Percentiles rank a stretch among this genome's conserved stretches.
Evolutionary conservation across 2,797 vertebrate species (phyloP).

Genomic region (Borostomias antarcticus): DNA sequence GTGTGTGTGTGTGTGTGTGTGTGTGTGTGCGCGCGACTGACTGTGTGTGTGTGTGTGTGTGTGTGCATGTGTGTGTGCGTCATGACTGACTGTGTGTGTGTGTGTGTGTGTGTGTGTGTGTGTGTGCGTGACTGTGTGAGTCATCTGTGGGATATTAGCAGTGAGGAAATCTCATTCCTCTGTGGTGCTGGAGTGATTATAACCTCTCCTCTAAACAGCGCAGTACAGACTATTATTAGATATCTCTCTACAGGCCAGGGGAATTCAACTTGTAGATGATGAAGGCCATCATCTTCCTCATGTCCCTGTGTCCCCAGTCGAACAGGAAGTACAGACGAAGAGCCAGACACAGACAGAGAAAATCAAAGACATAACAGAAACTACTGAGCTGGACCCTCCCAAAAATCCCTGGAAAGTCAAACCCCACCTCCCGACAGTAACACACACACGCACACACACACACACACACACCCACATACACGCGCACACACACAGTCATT

Average conservation of each 20-base stretch:
- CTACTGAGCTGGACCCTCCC: too few relatives aligned
- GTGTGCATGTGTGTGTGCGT: slow-evolving; percentile 23
- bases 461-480: not conserved
- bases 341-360: too few relatives aligned
- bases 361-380: too few relatives aligned
- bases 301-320: too few relatives aligned
- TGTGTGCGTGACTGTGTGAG: not conserved
- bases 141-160: not conserved
- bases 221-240: too few relatives aligned
- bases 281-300: too few relatives aligned
- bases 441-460: not conserved
- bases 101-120: slow-evolving; percentile 21
- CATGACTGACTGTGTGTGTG: not conserved
- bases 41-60: not conserved
- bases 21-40: slow-evolving; percentile 5
- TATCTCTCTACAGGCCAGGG: not conserved
- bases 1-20: not conserved
- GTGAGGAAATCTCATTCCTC: not conserved
- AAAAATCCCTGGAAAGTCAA: too few relatives aligned
- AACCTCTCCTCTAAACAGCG: too few relatives aligned
- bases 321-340: too few relatives aligned
- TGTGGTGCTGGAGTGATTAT: too few relatives aligned
- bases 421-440: too few relatives aligned
- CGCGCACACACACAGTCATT: slow-evolving; percentile 21
- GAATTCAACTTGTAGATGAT: not conserved